A percentile compares a stretch with the other conserved stretches of the same genome.
Conservation (phyloP, 2,113 vertebrate genomes). For the Bothrops jararaca region DNA sequence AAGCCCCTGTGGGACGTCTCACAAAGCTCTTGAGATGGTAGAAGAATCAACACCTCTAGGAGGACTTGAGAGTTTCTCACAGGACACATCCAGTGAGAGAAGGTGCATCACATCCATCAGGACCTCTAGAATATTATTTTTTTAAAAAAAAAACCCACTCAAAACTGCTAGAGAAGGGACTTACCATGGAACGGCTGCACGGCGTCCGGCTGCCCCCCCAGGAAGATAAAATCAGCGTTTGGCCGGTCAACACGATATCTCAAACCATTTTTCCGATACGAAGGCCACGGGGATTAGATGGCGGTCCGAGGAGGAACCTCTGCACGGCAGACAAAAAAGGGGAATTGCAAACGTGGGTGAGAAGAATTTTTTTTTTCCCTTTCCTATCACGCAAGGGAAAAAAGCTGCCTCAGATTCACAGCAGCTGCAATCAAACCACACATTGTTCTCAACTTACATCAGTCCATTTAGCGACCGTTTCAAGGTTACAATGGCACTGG, state of each 20-base stretch:
- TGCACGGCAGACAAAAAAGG: slow-evolving; percentile 69
- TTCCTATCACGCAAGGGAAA: too few relatives aligned
- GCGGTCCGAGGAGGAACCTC: slow-evolving; percentile 92
- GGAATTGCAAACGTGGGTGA: slow-evolving; percentile 34
- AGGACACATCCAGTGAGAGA: too few relatives aligned
- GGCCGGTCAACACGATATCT: slow-evolving; percentile 98
- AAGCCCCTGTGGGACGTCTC: neutral
- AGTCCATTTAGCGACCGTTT: too few relatives aligned
- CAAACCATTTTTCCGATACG: slow-evolving; percentile 99
- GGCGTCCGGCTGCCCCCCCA: slow-evolving; percentile 81
- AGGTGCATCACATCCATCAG: neutral
- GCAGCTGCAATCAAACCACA: neutral
- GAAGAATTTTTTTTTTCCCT: neutral
- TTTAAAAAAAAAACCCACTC: neutral
- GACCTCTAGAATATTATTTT: neutral
- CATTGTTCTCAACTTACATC: too few relatives aligned
- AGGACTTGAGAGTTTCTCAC: neutral
- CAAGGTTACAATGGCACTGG: too few relatives aligned
- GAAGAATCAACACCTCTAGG: neutral
- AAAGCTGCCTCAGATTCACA: neutral
- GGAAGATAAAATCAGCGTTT: slow-evolving; percentile 84
- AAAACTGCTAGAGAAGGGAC: slow-evolving; percentile 57
- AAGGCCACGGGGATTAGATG: slow-evolving; percentile 99
- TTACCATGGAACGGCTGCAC: slow-evolving; percentile 83
- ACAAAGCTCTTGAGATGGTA: neutral